These are phyloP conservation scores for Calycopis cecrops DNA, from an alignment of 1,140 invertebrate genomes.

Conservation along the genomic window DNA sequence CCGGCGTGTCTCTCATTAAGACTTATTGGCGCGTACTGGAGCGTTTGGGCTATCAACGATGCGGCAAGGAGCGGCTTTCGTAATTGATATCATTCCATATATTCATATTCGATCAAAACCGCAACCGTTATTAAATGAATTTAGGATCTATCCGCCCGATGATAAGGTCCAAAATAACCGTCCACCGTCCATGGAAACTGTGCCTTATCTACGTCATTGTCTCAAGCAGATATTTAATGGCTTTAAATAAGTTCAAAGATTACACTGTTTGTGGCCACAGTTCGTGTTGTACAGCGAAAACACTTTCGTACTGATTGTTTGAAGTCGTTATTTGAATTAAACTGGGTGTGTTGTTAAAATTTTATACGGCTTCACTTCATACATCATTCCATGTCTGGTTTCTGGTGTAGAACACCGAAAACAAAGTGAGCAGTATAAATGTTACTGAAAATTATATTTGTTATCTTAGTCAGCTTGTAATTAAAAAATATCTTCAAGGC, in stretches of 20 bases:
- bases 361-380: too few relatives aligned
- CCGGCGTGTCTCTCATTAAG: conserved; percentile 40
- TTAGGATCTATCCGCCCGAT: conserved; percentile 10
- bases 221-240: conserved; percentile 20
- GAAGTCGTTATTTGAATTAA: background rate
- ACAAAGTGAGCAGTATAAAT: too few relatives aligned
- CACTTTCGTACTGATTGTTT: conserved; percentile 1
- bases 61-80: conserved; percentile 45
- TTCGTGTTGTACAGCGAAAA: conserved; percentile 16
- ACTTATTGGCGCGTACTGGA: conserved; percentile 45
- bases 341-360: background rate
- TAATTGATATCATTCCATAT: conserved; percentile 45
- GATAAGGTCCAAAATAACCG: conserved; percentile 1
- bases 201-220: conserved; percentile 14
- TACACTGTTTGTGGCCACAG: conserved; percentile 22
- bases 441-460: too few relatives aligned
- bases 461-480: too few relatives aligned
- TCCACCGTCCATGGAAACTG: background rate
- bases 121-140: conserved; percentile 13
- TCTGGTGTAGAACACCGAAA: too few relatives aligned
- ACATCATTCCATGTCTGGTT: too few relatives aligned
- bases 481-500: too few relatives aligned
- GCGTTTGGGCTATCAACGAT: conserved; percentile 37
- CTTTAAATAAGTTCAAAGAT: conserved; percentile 29
- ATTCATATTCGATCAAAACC: conserved; percentile 22